A percentile compares a stretch with the other conserved stretches of the same genome.
These are phyloP conservation scores for Hydrochoerus hydrochaeris DNA, from an alignment of 2,113 vertebrate species.

Conservation along the genomic window DNA sequence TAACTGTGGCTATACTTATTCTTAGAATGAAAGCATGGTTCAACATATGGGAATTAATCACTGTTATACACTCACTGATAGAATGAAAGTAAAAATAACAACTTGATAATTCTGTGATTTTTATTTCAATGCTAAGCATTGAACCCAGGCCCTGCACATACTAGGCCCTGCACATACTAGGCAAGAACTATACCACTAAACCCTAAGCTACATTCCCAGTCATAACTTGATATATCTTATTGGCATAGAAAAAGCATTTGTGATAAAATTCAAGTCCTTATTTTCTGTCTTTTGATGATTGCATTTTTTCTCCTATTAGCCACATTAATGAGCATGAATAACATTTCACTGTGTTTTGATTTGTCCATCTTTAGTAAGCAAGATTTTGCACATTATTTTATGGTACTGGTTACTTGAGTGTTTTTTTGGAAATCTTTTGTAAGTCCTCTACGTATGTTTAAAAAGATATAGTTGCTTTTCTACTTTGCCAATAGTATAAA, in stretches of 20 bases:
- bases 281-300: not conserved
- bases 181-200: not conserved
- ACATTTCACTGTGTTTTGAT: not conserved
- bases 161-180: not conserved
- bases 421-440: not conserved
- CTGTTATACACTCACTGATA: not conserved
- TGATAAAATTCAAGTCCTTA: not conserved
- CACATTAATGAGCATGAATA: not conserved
- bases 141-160: not conserved
- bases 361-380: not conserved
- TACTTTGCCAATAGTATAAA: not conserved
- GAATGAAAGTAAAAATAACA: not conserved
- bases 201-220: not conserved
- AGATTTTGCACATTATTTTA: not conserved
- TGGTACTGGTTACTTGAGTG: not conserved
- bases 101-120: not conserved
- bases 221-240: not conserved
- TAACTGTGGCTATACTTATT: too few relatives aligned
- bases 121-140: not conserved
- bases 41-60: not conserved
- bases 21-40: not conserved
- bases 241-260: not conserved
- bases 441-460: not conserved
- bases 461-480: not conserved
- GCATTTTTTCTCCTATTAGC: not conserved